Percentiles rank a stretch among this genome's conserved stretches.
These are phyloP conservation scores for Plumapathes pennacea DNA, from an alignment of 92 coral and sea anemone species.

Conservation along the genomic window DNA sequence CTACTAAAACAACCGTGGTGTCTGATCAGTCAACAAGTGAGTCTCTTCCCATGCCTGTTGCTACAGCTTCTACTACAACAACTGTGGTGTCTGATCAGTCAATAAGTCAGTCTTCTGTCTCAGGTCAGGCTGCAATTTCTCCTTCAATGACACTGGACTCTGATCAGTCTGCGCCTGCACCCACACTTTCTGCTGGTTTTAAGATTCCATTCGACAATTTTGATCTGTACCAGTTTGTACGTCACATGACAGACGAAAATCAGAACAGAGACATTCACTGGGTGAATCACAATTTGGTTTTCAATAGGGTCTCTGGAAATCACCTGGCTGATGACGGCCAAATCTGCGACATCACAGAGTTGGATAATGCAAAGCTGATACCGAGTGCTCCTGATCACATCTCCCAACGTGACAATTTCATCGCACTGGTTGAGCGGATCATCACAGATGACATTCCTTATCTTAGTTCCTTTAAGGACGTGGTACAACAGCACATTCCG, in stretches of 20 bases:
- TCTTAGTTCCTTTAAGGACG: slow-evolving; percentile 16
- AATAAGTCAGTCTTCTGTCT: too few relatives aligned
- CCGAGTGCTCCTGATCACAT: slow-evolving; percentile 50
- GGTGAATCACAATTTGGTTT: slow-evolving; percentile 66
- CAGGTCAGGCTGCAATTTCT: too few relatives aligned
- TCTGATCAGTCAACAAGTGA: too few relatives aligned
- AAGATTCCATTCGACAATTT: slow-evolving; percentile 43
- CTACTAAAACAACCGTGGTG: too few relatives aligned
- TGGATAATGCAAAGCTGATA: slow-evolving; percentile 42
- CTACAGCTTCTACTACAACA: too few relatives aligned
- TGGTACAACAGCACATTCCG: slow-evolving; percentile 20
- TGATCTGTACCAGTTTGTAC: slow-evolving; percentile 27
- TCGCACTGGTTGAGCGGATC: slow-evolving; percentile 18
- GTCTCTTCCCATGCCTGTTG: too few relatives aligned
- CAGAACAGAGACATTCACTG: slow-evolving; percentile 61
- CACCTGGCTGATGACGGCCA: slow-evolving; percentile 15
- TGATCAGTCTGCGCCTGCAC: too few relatives aligned
- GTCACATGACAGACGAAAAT: slow-evolving; percentile 34
- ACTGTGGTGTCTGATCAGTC: too few relatives aligned
- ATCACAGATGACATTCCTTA: slow-evolving; percentile 39
- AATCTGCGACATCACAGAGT: slow-evolving; percentile 30
- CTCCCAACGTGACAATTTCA: slow-evolving; percentile 25
- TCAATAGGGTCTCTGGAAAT: slow-evolving; percentile 54
- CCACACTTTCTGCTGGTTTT: slow-evolving; percentile 27
- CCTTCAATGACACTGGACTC: too few relatives aligned